Conservation (phyloP, 2,113 vertebrate genomes). For the Strigops habroptila region DNA sequence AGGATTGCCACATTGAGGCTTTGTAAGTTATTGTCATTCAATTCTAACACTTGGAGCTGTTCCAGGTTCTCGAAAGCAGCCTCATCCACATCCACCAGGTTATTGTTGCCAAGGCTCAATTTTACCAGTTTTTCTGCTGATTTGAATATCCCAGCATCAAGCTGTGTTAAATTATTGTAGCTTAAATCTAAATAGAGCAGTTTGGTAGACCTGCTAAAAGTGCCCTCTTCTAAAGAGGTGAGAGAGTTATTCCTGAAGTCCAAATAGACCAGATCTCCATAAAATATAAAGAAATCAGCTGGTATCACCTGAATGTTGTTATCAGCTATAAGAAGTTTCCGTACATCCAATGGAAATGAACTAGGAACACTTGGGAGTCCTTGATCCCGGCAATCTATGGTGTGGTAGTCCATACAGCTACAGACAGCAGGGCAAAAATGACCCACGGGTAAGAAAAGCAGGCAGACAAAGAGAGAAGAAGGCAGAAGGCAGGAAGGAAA, state of each 20-base stretch:
- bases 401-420: slow-evolving; percentile 88
- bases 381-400: slow-evolving; percentile 86
- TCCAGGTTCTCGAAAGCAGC: slow-evolving; percentile 90
- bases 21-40: slow-evolving; percentile 89
- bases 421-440: slow-evolving; percentile 85
- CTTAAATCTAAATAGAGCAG: slow-evolving; percentile 93
- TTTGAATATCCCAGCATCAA: slow-evolving; percentile 86
- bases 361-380: slow-evolving; percentile 89
- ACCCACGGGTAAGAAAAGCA: slow-evolving; percentile 60
- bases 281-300: slow-evolving; percentile 93
- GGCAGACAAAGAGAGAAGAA: slow-evolving; percentile 54
- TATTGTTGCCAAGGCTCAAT: slow-evolving; percentile 89
- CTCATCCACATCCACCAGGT: slow-evolving; percentile 85
- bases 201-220: slow-evolving; percentile 89
- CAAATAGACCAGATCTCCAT: slow-evolving; percentile 93
- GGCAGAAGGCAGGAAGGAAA: slow-evolving; percentile 65
- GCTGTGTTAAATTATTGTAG: slow-evolving; percentile 93
- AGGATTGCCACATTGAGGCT: slow-evolving; percentile 85
- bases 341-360: slow-evolving; percentile 90
- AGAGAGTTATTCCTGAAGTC: slow-evolving; percentile 96
- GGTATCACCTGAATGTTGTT: slow-evolving; percentile 92
- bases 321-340: slow-evolving; percentile 89
- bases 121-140: slow-evolving; percentile 90
- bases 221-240: slow-evolving; percentile 86
- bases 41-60: slow-evolving; percentile 90